These are phyloP conservation scores for Enteromius fasciolatus DNA, from an alignment of 2,797 vertebrate species.

Conservation along the genomic window DNA sequence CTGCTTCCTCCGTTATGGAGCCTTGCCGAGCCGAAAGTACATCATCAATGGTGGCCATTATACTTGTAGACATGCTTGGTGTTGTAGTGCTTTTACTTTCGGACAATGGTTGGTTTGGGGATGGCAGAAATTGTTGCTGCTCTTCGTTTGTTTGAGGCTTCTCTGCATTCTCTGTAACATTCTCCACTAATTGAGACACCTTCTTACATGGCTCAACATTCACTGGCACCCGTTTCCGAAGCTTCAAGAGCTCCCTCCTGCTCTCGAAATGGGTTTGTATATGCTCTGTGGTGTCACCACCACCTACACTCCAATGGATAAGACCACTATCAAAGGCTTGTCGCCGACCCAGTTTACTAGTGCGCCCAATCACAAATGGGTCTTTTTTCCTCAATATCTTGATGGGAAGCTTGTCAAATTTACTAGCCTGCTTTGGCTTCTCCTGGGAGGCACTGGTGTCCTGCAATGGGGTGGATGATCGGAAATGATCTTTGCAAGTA, in stretches of 20 bases:
- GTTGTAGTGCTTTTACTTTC: conserved; percentile 46
- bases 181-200: conserved; percentile 44
- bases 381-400: conserved; percentile 94
- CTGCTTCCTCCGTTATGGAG: conserved; percentile 87
- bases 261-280: conserved; percentile 99
- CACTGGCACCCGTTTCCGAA: conserved; percentile 75
- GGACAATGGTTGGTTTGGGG: conserved; percentile 59
- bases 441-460: conserved; percentile 81
- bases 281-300: conserved; percentile 97
- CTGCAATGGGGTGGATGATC: conserved; percentile 70
- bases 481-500: conserved; percentile 74
- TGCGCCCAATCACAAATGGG: conserved; percentile 87
- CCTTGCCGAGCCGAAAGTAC: conserved; percentile 86
- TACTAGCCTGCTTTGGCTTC: conserved; percentile 88
- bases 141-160: conserved; percentile 59
- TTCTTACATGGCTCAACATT: conserved; percentile 68
- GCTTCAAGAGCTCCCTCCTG: conserved; percentile 79
- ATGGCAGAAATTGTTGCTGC: conserved; percentile 46
- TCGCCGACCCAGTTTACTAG: conserved; percentile 86
- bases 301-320: conserved; percentile 96
- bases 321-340: conserved; percentile 96
- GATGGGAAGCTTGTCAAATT: conserved; percentile 96
- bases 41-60: conserved; percentile 90
- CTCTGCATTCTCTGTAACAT: conserved; percentile 52
- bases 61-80: conserved; percentile 59